These are phyloP conservation scores for Cheilinus undulatus DNA, from an alignment of 2,113 vertebrate genomes.

Conservation along the genomic window DNA sequence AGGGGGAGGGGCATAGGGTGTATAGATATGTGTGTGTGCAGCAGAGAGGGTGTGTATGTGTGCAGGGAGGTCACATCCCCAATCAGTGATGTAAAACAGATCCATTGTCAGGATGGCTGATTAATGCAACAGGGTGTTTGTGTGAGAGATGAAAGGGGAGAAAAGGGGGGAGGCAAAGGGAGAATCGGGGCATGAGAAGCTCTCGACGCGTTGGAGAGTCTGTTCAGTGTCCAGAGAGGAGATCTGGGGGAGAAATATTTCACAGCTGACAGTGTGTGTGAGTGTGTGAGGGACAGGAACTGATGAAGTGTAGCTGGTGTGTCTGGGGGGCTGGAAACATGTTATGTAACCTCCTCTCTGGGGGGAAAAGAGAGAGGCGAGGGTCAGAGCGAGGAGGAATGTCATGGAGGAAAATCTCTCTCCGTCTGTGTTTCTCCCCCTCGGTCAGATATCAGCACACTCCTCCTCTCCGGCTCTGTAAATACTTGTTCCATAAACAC, in stretches of 20 bases:
- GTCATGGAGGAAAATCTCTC: neutral
- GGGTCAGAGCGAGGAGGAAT: conserved; percentile 49
- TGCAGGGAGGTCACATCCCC: conserved; percentile 47
- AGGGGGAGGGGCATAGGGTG: conserved; percentile 33
- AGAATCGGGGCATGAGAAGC: conserved; percentile 73
- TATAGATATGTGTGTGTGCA: neutral
- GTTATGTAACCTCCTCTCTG: conserved; percentile 80
- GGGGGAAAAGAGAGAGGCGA: conserved; percentile 53
- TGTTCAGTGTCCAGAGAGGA: conserved; percentile 73
- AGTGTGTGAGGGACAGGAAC: conserved; percentile 49
- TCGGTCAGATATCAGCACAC: no score
- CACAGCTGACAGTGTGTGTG: conserved; percentile 76
- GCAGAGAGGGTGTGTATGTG: neutral
- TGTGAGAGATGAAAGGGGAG: conserved; percentile 76
- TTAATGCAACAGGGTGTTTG: conserved; percentile 79
- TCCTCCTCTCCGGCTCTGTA: neutral
- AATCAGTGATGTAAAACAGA: conserved; percentile 84
- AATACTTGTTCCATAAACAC: neutral
- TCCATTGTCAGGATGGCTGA: conserved; percentile 73
- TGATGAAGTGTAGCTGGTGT: conserved; percentile 68
- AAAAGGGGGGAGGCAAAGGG: conserved; percentile 12
- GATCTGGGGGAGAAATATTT: conserved; percentile 78
- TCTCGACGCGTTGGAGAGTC: conserved; percentile 62
- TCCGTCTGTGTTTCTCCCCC: neutral
- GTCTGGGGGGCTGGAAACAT: conserved; percentile 70